These are phyloP conservation scores for Venustaconcha ellipsiformis DNA, from an alignment of 1,140 invertebrate species.

Conservation along the genomic window DNA sequence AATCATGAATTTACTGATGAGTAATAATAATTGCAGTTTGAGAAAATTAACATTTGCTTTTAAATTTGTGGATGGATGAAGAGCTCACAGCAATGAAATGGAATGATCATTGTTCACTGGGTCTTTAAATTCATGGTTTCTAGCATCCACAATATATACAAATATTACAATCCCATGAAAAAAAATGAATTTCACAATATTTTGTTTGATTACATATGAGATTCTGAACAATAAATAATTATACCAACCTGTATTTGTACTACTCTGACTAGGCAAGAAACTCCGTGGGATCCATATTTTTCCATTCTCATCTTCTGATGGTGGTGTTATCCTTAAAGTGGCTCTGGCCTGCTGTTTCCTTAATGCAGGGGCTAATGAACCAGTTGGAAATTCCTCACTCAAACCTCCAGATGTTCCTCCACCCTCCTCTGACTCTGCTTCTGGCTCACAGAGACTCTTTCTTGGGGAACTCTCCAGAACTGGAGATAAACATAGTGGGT, in stretches of 20 bases:
- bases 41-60: too few species aligned
- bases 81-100: too few species aligned
- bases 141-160: too few species aligned
- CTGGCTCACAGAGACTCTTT: conserved; percentile 27
- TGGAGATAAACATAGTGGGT: conserved; percentile 52
- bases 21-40: too few species aligned
- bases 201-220: not conserved
- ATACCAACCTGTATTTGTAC: not conserved
- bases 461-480: conserved; percentile 48
- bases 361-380: conserved; percentile 23
- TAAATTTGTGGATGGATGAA: too few species aligned
- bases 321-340: conserved; percentile 45
- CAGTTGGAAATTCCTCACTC: conserved; percentile 3
- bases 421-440: not conserved
- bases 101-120: too few species aligned
- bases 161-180: too few species aligned
- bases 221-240: not conserved
- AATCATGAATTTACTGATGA: too few species aligned
- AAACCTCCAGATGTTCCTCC: not conserved
- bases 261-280: conserved; percentile 1
- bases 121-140: too few species aligned
- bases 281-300: conserved; percentile 54
- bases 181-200: too few species aligned
- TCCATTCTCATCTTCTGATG: conserved; percentile 43
- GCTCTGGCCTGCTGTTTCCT: conserved; percentile 47